Evolutionary conservation across 2,888 invertebrate species (phyloP).

Genomic region (Spisula subtruncata): DNA sequence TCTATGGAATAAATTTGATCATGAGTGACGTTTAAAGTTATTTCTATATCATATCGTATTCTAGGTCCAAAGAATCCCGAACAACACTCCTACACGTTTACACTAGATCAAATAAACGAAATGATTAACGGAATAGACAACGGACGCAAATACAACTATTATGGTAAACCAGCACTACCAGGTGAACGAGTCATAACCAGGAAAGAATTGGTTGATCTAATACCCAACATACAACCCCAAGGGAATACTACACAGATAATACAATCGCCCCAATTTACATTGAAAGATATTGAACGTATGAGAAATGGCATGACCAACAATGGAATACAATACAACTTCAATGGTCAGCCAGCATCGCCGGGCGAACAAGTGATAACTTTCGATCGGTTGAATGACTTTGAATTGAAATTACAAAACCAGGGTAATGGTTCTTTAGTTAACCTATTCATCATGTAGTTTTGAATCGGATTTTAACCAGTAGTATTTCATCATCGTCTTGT

Average conservation of each 20-base stretch:
- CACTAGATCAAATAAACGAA: constrained; percentile 14
- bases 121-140: constrained; percentile 29
- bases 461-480: too few species aligned
- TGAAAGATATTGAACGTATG: background rate
- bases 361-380: background rate
- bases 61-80: background rate
- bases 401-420: too few species aligned
- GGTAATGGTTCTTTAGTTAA: too few species aligned
- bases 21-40: too few species aligned
- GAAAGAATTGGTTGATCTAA: background rate
- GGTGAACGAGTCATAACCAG: background rate
- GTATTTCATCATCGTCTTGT: too few species aligned
- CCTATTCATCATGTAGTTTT: too few species aligned
- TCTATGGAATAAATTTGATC: too few species aligned
- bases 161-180: background rate
- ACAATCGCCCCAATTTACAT: background rate
- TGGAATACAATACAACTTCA: background rate
- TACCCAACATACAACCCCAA: background rate
- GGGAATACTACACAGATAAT: too few species aligned
- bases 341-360: background rate
- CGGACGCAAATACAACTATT: background rate
- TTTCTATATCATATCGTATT: background rate
- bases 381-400: background rate
- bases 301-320: background rate
- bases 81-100: background rate